These are phyloP conservation scores for Zoanthus solanderi DNA, from an alignment of 92 coral and sea anemone genomes.

Conservation along the genomic window DNA sequence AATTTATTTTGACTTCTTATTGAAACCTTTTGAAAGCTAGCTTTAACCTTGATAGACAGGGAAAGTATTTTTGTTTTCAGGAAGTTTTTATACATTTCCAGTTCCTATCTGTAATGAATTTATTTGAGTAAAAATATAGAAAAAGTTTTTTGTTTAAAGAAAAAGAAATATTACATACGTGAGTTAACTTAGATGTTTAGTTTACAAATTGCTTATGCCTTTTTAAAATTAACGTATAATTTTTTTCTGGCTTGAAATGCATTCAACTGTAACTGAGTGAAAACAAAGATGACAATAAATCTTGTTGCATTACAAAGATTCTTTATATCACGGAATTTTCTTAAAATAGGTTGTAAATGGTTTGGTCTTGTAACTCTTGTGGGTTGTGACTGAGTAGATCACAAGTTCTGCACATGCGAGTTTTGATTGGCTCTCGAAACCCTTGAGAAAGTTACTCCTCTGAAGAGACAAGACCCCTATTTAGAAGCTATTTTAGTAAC, in stretches of 20 bases:
- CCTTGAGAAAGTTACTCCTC: conserved; percentile 10
- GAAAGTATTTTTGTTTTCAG: too few species aligned
- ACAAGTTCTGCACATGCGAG: not conserved
- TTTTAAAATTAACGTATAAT: not conserved
- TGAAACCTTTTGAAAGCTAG: too few species aligned
- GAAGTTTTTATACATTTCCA: too few species aligned
- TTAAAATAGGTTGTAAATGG: conserved; percentile 16
- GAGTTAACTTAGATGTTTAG: not conserved
- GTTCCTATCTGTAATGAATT: too few species aligned
- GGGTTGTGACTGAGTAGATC: too few species aligned
- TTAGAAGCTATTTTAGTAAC: conserved; percentile 9
- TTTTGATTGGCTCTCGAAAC: not conserved
- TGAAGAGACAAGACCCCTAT: not conserved
- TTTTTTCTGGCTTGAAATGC: not conserved
- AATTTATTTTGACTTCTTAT: too few species aligned
- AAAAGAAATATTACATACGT: too few species aligned
- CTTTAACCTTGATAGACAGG: too few species aligned
- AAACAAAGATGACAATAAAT: not conserved
- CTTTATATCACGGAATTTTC: not conserved
- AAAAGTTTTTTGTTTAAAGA: too few species aligned
- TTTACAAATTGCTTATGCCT: not conserved
- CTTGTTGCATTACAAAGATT: conserved; percentile 33
- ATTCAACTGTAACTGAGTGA: not conserved
- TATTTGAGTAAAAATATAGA: too few species aligned
- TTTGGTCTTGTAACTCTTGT: too few species aligned